A percentile compares a stretch with the other conserved stretches of the same genome.
Conservation (phyloP, 2,888 invertebrate species). For the Melieria picta region DNA sequence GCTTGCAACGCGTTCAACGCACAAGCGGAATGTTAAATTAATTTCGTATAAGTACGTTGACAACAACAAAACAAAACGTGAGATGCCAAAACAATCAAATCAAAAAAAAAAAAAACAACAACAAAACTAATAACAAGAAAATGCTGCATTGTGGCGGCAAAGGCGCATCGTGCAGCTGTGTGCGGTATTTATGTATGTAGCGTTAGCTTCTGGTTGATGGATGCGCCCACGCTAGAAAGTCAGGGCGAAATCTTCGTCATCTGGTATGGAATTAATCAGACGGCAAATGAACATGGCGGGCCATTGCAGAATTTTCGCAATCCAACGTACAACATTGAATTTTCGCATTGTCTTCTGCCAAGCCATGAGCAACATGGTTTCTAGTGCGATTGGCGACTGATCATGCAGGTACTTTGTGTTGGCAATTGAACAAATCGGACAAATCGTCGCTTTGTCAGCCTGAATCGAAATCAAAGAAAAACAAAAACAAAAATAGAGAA, state of each 20-base stretch:
- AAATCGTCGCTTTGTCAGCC: slow-evolving; percentile 52
- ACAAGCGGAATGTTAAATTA: too few relatives aligned
- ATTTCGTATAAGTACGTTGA: too few relatives aligned
- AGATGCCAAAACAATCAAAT: too few relatives aligned
- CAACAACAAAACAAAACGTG: too few relatives aligned
- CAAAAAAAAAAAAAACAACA: not conserved
- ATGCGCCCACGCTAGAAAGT: slow-evolving; percentile 42
- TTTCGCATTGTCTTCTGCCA: slow-evolving; percentile 58
- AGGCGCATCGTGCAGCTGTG: not conserved
- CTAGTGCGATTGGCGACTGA: slow-evolving; percentile 60
- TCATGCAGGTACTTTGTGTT: slow-evolving; percentile 62
- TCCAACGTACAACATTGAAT: slow-evolving; percentile 58
- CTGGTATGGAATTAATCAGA: slow-evolving; percentile 59
- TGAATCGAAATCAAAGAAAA: slow-evolving; percentile 53
- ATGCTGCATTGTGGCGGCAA: not conserved
- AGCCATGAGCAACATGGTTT: slow-evolving; percentile 58
- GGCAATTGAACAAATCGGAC: slow-evolving; percentile 60
- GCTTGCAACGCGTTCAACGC: too few relatives aligned
- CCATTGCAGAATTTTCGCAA: slow-evolving; percentile 62
- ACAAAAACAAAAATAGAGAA: slow-evolving; percentile 46
- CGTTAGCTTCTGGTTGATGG: slow-evolving; percentile 36
- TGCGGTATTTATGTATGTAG: not conserved
- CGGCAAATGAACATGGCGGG: slow-evolving; percentile 61
- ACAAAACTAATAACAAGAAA: not conserved
- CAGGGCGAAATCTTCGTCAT: slow-evolving; percentile 57